Percentiles rank a stretch among this genome's conserved stretches.
phyloP scores from a whole-genome alignment of 2,113 vertebrate species.

The Muntiacus reevesi region DNA sequence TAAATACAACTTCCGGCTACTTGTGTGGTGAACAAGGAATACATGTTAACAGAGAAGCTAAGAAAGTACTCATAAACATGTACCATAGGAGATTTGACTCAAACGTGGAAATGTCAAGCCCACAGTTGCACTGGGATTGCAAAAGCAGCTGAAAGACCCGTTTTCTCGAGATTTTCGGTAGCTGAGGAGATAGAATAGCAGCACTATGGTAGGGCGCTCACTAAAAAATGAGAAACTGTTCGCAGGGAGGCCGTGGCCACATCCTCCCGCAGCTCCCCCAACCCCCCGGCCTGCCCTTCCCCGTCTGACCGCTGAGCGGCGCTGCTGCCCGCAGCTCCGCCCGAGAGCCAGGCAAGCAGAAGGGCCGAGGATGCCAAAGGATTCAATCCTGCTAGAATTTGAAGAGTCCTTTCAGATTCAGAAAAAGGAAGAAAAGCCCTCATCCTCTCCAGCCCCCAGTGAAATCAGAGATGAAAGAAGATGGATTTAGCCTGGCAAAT shows the following conservation, averaged over 20 bases:
- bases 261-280: background rate
- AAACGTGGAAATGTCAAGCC: background rate
- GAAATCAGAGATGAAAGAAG: constrained; percentile 59
- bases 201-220: fast-evolving
- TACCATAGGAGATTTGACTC: background rate
- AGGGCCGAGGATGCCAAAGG: background rate
- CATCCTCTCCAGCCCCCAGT: constrained; percentile 33
- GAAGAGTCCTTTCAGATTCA: constrained; percentile 12
- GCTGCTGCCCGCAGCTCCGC: background rate
- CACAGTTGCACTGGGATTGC: background rate
- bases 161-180: background rate
- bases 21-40: background rate
- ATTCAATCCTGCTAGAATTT: background rate
- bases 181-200: background rate
- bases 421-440: background rate
- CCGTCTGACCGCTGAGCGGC: background rate
- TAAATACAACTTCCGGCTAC: background rate
- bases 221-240: background rate
- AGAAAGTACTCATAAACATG: background rate
- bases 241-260: background rate
- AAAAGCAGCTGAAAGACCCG: background rate
- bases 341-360: background rate
- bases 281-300: background rate
- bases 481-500: constrained; percentile 32
- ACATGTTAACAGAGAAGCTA: background rate